Percentiles rank a stretch among this genome's conserved stretches.
Evolutionary conservation across 2,797 vertebrate species (phyloP).

Genomic region (Vireo griseus): DNA sequence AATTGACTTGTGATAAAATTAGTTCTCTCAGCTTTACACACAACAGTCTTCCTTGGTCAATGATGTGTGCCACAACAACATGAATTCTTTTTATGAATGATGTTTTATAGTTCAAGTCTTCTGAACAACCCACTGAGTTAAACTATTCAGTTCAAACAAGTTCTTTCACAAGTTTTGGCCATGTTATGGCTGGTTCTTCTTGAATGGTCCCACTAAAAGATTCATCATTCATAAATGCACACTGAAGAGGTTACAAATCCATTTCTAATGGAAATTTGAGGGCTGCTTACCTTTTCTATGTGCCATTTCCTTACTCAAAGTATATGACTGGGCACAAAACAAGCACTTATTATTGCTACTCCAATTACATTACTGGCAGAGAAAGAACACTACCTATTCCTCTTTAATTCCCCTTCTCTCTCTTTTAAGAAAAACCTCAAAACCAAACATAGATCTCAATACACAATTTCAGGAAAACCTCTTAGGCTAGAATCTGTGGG

Average conservation of each 20-base stretch:
- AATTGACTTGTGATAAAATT: background rate
- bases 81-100: background rate
- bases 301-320: background rate
- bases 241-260: background rate
- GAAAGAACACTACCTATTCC: background rate
- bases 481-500: background rate
- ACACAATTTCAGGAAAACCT: background rate
- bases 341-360: background rate
- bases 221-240: background rate
- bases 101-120: background rate
- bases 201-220: background rate
- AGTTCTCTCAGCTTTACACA: background rate
- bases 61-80: background rate
- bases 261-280: background rate
- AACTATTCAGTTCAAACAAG: background rate
- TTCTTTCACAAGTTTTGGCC: background rate
- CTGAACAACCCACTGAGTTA: background rate
- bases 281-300: background rate
- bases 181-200: background rate
- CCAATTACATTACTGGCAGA: background rate
- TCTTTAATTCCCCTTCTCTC: background rate
- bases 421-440: background rate
- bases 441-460: background rate
- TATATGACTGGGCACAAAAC: background rate
- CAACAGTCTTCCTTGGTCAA: background rate